These are phyloP conservation scores for Lateolabrax maculatus DNA, from an alignment of 2,797 vertebrate genomes.

Conservation along the genomic window DNA sequence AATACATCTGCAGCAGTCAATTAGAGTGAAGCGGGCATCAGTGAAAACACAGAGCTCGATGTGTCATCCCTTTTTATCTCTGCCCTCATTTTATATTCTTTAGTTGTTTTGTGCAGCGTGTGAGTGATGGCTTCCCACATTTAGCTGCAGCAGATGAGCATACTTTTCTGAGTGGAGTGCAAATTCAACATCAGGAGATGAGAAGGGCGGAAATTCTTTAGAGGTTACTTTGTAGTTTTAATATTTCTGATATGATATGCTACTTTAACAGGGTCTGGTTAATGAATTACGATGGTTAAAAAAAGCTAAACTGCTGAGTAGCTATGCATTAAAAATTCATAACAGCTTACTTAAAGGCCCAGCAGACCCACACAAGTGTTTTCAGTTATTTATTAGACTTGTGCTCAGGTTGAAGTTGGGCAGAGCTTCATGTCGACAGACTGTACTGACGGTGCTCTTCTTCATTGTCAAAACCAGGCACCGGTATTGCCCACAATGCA, in stretches of 20 bases:
- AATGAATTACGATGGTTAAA: background rate
- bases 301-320: background rate
- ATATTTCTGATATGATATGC: background rate
- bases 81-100: constrained; percentile 32
- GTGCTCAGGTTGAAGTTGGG: too few species aligned
- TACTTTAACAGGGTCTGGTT: background rate
- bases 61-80: constrained; percentile 30
- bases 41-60: background rate
- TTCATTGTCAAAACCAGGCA: background rate
- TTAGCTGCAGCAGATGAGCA: constrained; percentile 13
- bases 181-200: constrained; percentile 10
- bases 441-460: too few species aligned
- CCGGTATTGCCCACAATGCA: background rate
- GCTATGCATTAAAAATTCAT: background rate
- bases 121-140: constrained; percentile 14
- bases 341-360: background rate
- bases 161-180: background rate
- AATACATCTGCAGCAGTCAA: constrained; percentile 26
- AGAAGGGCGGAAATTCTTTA: background rate
- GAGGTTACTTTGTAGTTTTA: background rate
- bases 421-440: background rate
- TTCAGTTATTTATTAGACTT: background rate
- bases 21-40: constrained; percentile 4
- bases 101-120: background rate
- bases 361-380: background rate